Evolutionary conservation across 1,140 invertebrate species (phyloP).

Genomic region (Lordiphosa clarofinis): DNA sequence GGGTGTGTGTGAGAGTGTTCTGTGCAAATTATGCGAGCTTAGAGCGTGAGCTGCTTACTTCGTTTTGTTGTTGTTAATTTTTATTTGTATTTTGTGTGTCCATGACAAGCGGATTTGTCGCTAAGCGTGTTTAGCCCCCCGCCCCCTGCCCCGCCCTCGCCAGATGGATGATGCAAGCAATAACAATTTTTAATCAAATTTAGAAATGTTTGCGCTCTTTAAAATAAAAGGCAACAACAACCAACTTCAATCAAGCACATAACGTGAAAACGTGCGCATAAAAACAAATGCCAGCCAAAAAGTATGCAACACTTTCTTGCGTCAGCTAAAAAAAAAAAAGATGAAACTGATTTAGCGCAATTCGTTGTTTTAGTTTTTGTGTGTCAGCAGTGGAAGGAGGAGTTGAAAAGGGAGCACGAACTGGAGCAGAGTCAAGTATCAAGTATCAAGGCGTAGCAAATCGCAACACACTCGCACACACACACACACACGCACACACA

Average conservation of each 20-base stretch:
- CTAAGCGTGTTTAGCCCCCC: slow-evolving; percentile 42
- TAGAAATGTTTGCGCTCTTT: slow-evolving; percentile 8
- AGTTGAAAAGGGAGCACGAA: neutral
- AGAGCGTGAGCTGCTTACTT: slow-evolving; percentile 62
- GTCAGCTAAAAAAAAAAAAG: slow-evolving; percentile 45
- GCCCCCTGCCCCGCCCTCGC: neutral
- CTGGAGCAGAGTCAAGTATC: slow-evolving; percentile 33
- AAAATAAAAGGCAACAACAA: neutral
- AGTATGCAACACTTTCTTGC: slow-evolving; percentile 64
- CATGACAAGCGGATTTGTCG: slow-evolving; percentile 66
- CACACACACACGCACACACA: slow-evolving; percentile 3
- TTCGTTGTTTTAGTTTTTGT: slow-evolving; percentile 53
- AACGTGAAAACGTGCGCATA: slow-evolving; percentile 52
- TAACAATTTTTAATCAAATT: slow-evolving; percentile 36
- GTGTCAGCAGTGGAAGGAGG: neutral
- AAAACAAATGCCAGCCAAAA: slow-evolving; percentile 66
- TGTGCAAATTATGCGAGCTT: slow-evolving; percentile 65
- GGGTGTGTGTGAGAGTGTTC: slow-evolving; percentile 21
- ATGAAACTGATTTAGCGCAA: slow-evolving; percentile 55
- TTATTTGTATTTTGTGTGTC: slow-evolving; percentile 35
- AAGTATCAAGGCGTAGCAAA: slow-evolving; percentile 27
- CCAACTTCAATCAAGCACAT: slow-evolving; percentile 52
- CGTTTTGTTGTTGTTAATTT: slow-evolving; percentile 44
- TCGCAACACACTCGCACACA: slow-evolving; percentile 19
- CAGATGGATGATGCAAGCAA: slow-evolving; percentile 19